Evolutionary conservation across 2,888 invertebrate genomes (phyloP).

Genomic region (Nomada ruficornis): DNA sequence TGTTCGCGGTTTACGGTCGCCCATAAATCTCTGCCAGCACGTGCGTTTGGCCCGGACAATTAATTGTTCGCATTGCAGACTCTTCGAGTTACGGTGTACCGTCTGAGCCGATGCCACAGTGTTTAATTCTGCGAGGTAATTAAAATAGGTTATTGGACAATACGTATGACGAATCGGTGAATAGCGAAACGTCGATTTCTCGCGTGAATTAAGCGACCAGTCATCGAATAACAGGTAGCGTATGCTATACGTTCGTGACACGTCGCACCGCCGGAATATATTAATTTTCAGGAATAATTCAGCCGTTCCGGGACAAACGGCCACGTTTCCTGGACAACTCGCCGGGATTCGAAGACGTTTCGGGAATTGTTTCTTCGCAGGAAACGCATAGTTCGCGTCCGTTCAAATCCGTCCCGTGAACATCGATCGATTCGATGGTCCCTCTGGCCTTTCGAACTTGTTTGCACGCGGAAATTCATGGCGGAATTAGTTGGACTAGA

Average conservation of each 20-base stretch:
- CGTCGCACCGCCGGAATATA: slow-evolving; percentile 18
- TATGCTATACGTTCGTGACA: slow-evolving; percentile 10
- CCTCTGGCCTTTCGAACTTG: background rate
- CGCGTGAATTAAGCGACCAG: too few relatives aligned
- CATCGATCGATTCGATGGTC: background rate
- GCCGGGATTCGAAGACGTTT: slow-evolving; percentile 5
- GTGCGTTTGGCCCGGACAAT: slow-evolving; percentile 32
- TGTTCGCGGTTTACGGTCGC: slow-evolving; percentile 44
- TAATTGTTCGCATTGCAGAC: slow-evolving; percentile 29
- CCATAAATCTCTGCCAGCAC: slow-evolving; percentile 42
- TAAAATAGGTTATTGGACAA: too few relatives aligned
- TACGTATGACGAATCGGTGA: too few relatives aligned
- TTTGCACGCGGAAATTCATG: slow-evolving; percentile 9
- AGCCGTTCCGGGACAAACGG: slow-evolving; percentile 11
- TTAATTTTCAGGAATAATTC: slow-evolving; percentile 40
- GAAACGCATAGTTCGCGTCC: background rate
- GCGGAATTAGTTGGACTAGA: background rate
- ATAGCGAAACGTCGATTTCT: too few relatives aligned
- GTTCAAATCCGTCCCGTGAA: background rate
- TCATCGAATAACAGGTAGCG: slow-evolving; percentile 27
- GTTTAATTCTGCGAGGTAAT: too few relatives aligned
- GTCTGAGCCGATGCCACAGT: too few relatives aligned
- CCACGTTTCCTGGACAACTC: background rate
- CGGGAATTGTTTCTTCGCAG: slow-evolving; percentile 2
- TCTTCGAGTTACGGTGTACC: background rate